These are phyloP conservation scores for Cygnus buccinator DNA, from an alignment of 2,113 vertebrate species.

Conservation along the genomic window DNA sequence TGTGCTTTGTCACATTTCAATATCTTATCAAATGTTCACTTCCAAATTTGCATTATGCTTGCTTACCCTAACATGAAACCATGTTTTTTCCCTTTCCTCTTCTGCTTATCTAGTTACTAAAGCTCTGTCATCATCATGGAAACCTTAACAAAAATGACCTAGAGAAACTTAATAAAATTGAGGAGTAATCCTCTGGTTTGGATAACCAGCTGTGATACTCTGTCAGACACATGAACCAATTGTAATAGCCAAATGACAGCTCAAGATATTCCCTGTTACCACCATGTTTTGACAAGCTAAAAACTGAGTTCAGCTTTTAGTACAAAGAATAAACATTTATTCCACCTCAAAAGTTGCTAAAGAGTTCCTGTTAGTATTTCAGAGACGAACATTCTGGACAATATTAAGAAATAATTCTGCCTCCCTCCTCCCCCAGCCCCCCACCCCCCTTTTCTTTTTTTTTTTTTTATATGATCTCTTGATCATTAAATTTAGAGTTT, in stretches of 20 bases:
- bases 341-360: background rate
- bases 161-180: background rate
- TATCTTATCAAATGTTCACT: background rate
- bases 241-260: background rate
- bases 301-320: background rate
- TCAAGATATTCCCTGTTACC: background rate
- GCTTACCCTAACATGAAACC: background rate
- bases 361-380: background rate
- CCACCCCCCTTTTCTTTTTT: no score
- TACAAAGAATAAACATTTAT: background rate
- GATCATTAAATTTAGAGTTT: background rate
- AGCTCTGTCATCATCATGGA: background rate
- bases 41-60: background rate
- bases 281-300: background rate
- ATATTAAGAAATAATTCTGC: background rate
- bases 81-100: background rate
- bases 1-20: background rate
- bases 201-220: background rate
- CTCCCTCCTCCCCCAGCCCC: no score
- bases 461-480: background rate
- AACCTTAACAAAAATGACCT: background rate
- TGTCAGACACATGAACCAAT: background rate
- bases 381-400: background rate
- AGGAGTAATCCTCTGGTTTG: background rate
- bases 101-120: background rate